These are phyloP conservation scores for Bufo bufo DNA, from an alignment of 2,113 vertebrate species.

Conservation along the genomic window DNA sequence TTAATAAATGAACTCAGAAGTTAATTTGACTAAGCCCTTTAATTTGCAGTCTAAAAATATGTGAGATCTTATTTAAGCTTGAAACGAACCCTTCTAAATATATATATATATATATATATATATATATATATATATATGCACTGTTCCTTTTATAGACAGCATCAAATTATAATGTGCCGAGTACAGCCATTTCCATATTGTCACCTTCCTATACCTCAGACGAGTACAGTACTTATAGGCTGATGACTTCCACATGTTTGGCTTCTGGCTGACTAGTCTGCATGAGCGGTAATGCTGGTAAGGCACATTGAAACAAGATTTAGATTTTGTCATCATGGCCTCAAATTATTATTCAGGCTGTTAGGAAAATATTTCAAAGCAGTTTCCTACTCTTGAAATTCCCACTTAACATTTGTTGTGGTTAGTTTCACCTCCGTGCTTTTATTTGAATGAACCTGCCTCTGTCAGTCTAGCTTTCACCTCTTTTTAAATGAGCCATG, in stretches of 20 bases:
- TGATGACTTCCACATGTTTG: slow-evolving; percentile 78
- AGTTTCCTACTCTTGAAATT: slow-evolving; percentile 63
- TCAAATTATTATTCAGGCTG: slow-evolving; percentile 60
- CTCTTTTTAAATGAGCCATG: slow-evolving; percentile 43
- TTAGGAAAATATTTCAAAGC: slow-evolving; percentile 60
- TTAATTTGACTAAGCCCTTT: slow-evolving; percentile 9
- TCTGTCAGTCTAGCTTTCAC: slow-evolving; percentile 52
- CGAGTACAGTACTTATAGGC: slow-evolving; percentile 68
- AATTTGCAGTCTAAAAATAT: slow-evolving; percentile 11
- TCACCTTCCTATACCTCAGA: slow-evolving; percentile 66
- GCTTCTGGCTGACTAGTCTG: slow-evolving; percentile 72
- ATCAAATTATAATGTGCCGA: slow-evolving; percentile 38
- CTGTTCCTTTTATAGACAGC: slow-evolving; percentile 2
- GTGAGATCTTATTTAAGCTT: background rate
- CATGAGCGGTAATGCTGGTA: slow-evolving; percentile 67
- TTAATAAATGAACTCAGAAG: background rate
- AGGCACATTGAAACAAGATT: slow-evolving; percentile 70
- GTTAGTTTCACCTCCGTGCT: slow-evolving; percentile 61
- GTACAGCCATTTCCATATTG: slow-evolving; percentile 36
- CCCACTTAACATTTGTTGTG: slow-evolving; percentile 61
- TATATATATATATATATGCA: background rate
- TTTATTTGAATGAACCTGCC: slow-evolving; percentile 47
- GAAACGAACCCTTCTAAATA: background rate
- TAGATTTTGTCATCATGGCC: slow-evolving; percentile 64
- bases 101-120: slow-evolving; percentile 3